Evolutionary conservation across 2,797 vertebrate genomes (phyloP).

Genomic region (Sparus aurata): DNA sequence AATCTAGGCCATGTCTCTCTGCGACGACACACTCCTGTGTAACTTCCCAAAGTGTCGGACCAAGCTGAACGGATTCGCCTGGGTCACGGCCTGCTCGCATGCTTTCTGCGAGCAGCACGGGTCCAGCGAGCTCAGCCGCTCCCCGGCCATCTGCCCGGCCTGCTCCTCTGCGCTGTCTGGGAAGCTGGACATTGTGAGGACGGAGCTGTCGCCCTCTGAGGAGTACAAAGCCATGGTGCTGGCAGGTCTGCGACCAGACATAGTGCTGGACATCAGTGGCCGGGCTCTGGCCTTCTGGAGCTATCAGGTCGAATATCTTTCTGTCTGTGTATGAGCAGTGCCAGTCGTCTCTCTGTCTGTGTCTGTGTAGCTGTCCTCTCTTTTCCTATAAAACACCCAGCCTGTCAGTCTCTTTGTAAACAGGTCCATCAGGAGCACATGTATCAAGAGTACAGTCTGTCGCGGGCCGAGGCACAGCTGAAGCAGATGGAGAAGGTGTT

Average conservation of each 20-base stretch:
- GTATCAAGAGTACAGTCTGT: slow-evolving; percentile 91
- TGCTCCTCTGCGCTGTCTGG: slow-evolving; percentile 91
- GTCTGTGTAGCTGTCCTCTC: not conserved
- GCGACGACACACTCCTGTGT: slow-evolving; percentile 90
- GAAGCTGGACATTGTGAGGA: slow-evolving; percentile 92
- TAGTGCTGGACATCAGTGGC: slow-evolving; percentile 90
- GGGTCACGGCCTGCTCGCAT: slow-evolving; percentile 94
- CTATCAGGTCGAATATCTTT: slow-evolving; percentile 87
- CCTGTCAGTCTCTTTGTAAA: not conserved
- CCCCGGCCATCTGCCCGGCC: slow-evolving; percentile 90
- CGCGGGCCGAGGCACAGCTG: slow-evolving; percentile 87
- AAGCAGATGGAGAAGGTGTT: slow-evolving; percentile 92
- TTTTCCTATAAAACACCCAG: not conserved
- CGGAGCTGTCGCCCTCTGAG: slow-evolving; percentile 90
- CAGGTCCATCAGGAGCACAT: slow-evolving; percentile 93
- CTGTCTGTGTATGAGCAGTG: slow-evolving; percentile 8
- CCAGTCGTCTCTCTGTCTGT: not conserved
- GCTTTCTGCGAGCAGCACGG: slow-evolving; percentile 94
- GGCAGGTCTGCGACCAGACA: slow-evolving; percentile 90
- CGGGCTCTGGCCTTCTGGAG: slow-evolving; percentile 93
- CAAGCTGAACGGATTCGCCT: slow-evolving; percentile 89
- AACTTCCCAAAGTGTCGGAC: slow-evolving; percentile 91
- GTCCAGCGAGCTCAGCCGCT: slow-evolving; percentile 89
- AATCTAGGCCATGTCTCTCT: slow-evolving; percentile 81
- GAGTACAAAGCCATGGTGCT: slow-evolving; percentile 94